Evolutionary conservation across 2,113 vertebrate genomes (phyloP).

Genomic region (Procavia capensis): DNA sequence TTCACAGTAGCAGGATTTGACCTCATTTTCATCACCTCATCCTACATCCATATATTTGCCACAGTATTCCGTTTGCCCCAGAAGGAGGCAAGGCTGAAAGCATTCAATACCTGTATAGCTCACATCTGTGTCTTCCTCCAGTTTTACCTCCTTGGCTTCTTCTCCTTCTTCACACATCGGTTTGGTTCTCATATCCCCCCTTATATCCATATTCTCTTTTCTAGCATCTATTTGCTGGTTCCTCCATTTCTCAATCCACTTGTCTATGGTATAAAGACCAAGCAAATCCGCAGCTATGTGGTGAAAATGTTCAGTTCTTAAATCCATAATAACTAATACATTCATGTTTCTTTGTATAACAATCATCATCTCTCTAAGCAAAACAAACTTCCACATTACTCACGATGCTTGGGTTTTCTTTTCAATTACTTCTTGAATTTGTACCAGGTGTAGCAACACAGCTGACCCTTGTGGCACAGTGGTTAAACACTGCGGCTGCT

Average conservation of each 20-base stretch:
- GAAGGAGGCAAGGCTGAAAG: constrained; percentile 25
- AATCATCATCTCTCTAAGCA: neutral
- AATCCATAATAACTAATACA: neutral
- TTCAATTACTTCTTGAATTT: too few relatives aligned
- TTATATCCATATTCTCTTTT: constrained; percentile 37
- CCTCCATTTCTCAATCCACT: constrained; percentile 55
- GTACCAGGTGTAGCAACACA: too few relatives aligned
- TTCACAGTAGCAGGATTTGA: neutral
- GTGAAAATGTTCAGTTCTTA: neutral
- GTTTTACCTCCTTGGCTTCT: constrained; percentile 46
- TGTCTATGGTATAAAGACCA: constrained; percentile 38
- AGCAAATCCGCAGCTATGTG: neutral
- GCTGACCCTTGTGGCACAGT: too few relatives aligned
- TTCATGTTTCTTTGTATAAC: neutral
- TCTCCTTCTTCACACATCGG: constrained; percentile 60
- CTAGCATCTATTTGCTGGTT: constrained; percentile 12
- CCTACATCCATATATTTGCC: neutral
- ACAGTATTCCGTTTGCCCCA: neutral
- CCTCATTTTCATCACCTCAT: neutral
- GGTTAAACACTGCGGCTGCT: too few relatives aligned
- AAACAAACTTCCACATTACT: neutral
- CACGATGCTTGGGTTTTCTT: neutral
- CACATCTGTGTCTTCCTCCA: constrained; percentile 62
- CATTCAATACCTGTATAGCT: constrained; percentile 52
- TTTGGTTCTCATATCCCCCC: constrained; percentile 28